A percentile compares a stretch with the other conserved stretches of the same genome.
Evolutionary conservation across 2,888 invertebrate species (phyloP).

Genomic region (Xanthorhoe spadicearia): DNA sequence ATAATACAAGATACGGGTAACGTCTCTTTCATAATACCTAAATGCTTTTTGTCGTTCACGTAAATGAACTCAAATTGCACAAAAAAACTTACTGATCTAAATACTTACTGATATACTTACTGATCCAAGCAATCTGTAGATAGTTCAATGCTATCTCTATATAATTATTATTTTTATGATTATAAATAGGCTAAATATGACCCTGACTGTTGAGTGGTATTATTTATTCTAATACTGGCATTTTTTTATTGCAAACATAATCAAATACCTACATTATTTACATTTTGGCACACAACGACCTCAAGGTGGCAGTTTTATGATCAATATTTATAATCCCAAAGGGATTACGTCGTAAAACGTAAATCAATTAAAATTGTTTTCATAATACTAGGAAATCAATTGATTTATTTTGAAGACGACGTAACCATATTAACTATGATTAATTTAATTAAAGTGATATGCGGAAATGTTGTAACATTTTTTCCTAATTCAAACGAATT

Average conservation of each 20-base stretch:
- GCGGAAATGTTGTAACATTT: slow-evolving; percentile 28
- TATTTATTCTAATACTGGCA: slow-evolving; percentile 1
- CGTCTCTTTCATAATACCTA: neutral
- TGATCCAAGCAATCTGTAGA: no score
- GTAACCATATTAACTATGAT: slow-evolving; percentile 29
- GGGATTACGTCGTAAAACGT: slow-evolving; percentile 40
- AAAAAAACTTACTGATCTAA: no score
- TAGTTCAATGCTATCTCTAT: no score
- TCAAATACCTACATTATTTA: slow-evolving; percentile 26
- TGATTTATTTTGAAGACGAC: slow-evolving; percentile 42
- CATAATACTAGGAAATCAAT: slow-evolving; percentile 34
- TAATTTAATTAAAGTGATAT: slow-evolving; percentile 38
- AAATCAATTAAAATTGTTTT: slow-evolving; percentile 43
- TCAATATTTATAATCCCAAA: slow-evolving; percentile 32
- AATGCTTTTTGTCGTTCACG: neutral
- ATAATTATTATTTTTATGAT: neutral
- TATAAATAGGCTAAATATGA: neutral
- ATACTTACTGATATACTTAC: no score
- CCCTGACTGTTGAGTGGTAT: neutral
- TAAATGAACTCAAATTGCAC: no score
- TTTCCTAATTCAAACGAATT: slow-evolving; percentile 1
- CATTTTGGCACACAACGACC: slow-evolving; percentile 25
- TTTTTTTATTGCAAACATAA: slow-evolving; percentile 8
- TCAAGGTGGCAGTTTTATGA: slow-evolving; percentile 27
- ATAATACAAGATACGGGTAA: neutral